Evolutionary conservation across 64 coral and sea anemone genomes (phyloP), one percentile per base, ranked within the genome.

Genomic region (Stylophora pistillata): DNA sequence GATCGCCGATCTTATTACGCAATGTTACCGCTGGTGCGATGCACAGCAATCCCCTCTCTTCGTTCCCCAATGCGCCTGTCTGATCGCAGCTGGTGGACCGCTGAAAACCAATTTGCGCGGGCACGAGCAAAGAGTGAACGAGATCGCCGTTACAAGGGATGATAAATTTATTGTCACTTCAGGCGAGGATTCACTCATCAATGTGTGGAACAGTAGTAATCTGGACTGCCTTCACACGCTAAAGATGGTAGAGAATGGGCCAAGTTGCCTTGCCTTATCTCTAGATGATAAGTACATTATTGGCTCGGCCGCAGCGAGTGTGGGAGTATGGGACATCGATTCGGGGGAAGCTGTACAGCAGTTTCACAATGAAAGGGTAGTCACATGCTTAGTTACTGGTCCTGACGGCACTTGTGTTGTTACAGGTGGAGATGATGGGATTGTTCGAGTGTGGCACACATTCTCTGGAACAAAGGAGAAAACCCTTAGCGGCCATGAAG

Each of bases 201-300:
- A 96, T 53, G 77, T 96, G 41, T 96, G 94, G 94, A 96, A 96
- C 82, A 86, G 14, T 9, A 78, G 89, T 12, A 96, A 96, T 78
- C 87, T 90, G 12, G 94, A 96, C 31, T 80, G 91, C 41, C 80
- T 96, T 33, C 91, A 96, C 85, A 93, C 94, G 0, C 74, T 93
- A 5, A 93, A 87, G 53, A 96, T 96, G 74, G 63, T 56, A 15
- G 87, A 75, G 47, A 90, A 93, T 23, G 87, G 82, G 17, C 81
- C 34, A 21, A 92, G 91, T 3, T 82, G 52, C 53, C 81, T 96
- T 30, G 91, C 31, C 27, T 88, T 96, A 34, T 70, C 88, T 13
- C 57, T 76, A 33, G 94, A 96, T 83, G 91, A 93, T 52, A 81
- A 83, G 37, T 76, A 21, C 41, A 91, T 79, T 30, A 87, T 88